A percentile compares a stretch with the other conserved stretches of the same genome.
These are phyloP conservation scores for Chrysogorgia sp. DNA, from an alignment of 92 coral and sea anemone genomes.

Conservation along the genomic window DNA sequence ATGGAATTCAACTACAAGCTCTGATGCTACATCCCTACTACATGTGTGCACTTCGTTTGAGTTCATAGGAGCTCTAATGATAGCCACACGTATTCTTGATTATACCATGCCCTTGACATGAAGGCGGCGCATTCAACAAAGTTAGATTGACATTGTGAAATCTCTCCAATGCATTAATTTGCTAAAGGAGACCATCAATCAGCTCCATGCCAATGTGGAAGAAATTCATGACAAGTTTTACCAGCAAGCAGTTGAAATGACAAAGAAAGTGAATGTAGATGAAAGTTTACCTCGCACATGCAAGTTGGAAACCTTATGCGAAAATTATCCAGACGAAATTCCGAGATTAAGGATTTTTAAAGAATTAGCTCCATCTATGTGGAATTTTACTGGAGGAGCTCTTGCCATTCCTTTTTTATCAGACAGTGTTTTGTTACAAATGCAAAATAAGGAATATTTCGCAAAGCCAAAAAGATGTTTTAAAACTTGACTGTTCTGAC, in stretches of 20 bases:
- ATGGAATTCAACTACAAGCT: not conserved
- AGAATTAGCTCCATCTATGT: conserved; percentile 41
- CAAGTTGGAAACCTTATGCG: not conserved
- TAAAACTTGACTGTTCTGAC: conserved; percentile 27
- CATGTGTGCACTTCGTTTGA: not conserved
- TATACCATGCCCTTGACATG: conserved; percentile 7
- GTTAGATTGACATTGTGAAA: conserved; percentile 9
- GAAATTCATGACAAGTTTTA: conserved; percentile 3
- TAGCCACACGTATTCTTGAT: conserved; percentile 3
- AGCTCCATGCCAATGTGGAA: not conserved
- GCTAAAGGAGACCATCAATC: not conserved
- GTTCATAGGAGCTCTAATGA: not conserved
- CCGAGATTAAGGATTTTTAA: conserved; percentile 42
- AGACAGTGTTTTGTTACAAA: conserved; percentile 23
- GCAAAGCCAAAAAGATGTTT: conserved; percentile 34
- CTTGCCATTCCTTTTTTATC: conserved; percentile 38
- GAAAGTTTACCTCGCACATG: conserved; percentile 5
- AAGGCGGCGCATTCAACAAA: conserved; percentile 7
- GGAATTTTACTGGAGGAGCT: conserved; percentile 61
- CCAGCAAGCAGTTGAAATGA: not conserved
- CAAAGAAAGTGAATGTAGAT: not conserved
- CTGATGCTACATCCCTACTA: not conserved
- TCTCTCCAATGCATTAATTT: conserved; percentile 1
- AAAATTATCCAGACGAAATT: conserved; percentile 4
- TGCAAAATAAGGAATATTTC: conserved; percentile 17